These are phyloP conservation scores for Amblyraja radiata DNA, from an alignment of 2,797 vertebrate species.

Conservation along the genomic window DNA sequence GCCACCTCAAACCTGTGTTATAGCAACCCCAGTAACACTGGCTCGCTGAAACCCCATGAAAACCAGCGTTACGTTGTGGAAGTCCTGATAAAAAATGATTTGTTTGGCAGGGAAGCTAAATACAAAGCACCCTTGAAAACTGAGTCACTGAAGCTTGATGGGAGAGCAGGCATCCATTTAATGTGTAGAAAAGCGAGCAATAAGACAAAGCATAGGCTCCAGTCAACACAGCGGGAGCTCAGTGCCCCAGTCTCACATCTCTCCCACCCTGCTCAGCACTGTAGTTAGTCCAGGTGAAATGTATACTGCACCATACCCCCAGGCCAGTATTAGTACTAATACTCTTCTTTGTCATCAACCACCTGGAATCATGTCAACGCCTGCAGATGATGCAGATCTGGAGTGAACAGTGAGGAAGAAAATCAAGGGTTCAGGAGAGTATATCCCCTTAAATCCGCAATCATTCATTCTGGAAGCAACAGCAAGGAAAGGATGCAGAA, in stretches of 20 bases:
- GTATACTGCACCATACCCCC: too few species aligned
- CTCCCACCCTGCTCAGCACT: not conserved
- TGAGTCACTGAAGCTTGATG: not conserved
- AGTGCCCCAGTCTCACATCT: not conserved
- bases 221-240: too few species aligned
- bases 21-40: conserved; percentile 69
- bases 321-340: not conserved
- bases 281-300: too few species aligned
- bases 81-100: not conserved
- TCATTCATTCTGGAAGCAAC: too few species aligned
- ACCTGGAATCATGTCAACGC: not conserved
- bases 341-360: not conserved
- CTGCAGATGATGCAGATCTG: not conserved
- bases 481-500: too few species aligned
- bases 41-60: not conserved
- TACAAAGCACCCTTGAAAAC: too few species aligned
- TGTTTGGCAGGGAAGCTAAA: not conserved
- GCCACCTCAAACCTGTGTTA: conserved; percentile 78
- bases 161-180: not conserved
- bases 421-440: not conserved
- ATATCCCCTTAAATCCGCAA: too few species aligned
- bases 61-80: too few species aligned
- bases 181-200: not conserved
- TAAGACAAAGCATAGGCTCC: not conserved
- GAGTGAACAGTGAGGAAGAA: not conserved